phyloP scores from a whole-genome alignment of 2,888 invertebrate genomes.

The Lycia hirtaria region DNA sequence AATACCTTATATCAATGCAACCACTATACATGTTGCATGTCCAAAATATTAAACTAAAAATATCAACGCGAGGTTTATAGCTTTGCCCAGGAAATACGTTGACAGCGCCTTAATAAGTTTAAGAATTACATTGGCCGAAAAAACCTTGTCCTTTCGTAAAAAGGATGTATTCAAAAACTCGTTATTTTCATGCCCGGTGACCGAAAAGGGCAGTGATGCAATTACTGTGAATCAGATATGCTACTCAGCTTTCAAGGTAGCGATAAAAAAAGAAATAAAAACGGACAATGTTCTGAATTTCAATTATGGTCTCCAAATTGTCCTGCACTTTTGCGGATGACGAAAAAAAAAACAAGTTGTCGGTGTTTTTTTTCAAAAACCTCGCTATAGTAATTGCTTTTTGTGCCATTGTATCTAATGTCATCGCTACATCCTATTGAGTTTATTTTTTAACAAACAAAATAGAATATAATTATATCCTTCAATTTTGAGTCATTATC shows the following conservation, averaged over 20 bases:
- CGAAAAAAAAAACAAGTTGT: not conserved
- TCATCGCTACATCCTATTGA: no score
- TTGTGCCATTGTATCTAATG: no score
- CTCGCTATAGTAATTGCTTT: no score
- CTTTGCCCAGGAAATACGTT: not conserved
- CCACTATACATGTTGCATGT: not conserved
- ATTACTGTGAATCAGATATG: constrained; percentile 11
- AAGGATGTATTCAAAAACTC: constrained; percentile 12
- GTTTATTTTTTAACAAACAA: no score
- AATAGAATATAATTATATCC: no score
- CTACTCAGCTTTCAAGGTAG: not conserved
- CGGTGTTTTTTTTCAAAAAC: no score
- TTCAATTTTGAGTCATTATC: no score
- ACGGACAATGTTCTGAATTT: no score
- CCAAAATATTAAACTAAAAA: not conserved
- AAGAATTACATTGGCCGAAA: not conserved
- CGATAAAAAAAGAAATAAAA: not conserved
- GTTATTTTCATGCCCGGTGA: constrained; percentile 17
- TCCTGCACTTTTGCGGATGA: no score
- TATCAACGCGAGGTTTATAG: not conserved
- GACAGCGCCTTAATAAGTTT: no score
- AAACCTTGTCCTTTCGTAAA: constrained; percentile 19
- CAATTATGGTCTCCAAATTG: no score
- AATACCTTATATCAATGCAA: not conserved
- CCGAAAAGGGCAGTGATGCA: constrained; percentile 26